Percentiles rank a stretch among this genome's conserved stretches.
Evolutionary conservation across 2,797 vertebrate species (phyloP).

Genomic region (Tragelaphus eurycerus): DNA sequence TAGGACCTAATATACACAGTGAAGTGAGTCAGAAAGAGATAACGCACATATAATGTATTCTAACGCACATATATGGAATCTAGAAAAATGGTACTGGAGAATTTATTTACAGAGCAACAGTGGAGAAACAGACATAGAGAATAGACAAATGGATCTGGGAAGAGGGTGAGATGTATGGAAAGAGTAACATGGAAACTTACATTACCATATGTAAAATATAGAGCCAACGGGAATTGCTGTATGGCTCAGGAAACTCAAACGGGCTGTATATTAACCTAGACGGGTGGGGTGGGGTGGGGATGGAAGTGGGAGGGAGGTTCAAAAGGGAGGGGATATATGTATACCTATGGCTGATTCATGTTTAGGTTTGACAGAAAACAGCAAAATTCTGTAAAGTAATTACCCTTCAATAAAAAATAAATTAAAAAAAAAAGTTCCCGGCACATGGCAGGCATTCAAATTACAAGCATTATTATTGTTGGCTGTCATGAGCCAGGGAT

Average conservation of each 20-base stretch:
- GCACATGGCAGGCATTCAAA: background rate
- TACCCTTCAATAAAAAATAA: background rate
- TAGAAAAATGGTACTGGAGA: too few species aligned
- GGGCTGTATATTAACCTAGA: background rate
- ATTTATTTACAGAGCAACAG: too few species aligned
- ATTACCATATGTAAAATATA: background rate
- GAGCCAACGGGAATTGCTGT: background rate
- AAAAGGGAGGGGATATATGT: background rate
- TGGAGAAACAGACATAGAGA: too few species aligned
- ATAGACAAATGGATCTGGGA: too few species aligned
- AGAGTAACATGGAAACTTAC: too few species aligned
- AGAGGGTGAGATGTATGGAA: too few species aligned
- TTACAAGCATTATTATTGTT: background rate
- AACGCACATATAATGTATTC: too few species aligned
- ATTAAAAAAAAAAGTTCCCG: background rate
- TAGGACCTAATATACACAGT: too few species aligned
- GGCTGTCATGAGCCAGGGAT: background rate
- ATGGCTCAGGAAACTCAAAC: background rate
- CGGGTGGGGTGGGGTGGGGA: background rate
- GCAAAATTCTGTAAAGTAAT: background rate
- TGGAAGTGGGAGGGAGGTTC: background rate
- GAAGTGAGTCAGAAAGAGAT: too few species aligned
- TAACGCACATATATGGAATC: too few species aligned
- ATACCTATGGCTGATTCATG: background rate
- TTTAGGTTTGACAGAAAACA: background rate